phyloP scores from a whole-genome alignment of 1,140 invertebrate genomes.

The Periplaneta americana region DNA sequence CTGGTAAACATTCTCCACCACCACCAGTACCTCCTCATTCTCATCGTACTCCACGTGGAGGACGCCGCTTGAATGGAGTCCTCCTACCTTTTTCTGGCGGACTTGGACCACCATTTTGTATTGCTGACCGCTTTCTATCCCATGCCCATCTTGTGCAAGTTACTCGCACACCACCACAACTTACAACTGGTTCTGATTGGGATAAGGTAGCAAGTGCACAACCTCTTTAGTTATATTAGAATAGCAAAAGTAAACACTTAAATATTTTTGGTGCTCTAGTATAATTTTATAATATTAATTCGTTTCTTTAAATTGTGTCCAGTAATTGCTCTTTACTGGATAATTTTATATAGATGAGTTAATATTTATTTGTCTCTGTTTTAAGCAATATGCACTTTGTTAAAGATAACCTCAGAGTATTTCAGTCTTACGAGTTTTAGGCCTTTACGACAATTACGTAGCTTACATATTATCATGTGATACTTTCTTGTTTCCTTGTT shows the following conservation, averaged over 20 bases:
- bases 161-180: neutral
- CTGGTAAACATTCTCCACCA: conserved; percentile 4
- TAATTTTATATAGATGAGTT: too few species aligned
- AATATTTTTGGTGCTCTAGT: neutral
- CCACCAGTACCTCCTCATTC: neutral
- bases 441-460: too few species aligned
- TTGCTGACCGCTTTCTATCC: neutral
- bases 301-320: too few species aligned
- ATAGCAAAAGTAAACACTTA: neutral
- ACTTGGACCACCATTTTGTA: neutral
- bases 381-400: too few species aligned
- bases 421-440: too few species aligned
- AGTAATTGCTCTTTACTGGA: too few species aligned
- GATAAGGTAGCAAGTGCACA: neutral
- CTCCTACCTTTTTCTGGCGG: neutral
- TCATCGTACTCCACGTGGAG: neutral
- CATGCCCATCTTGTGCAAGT: neutral
- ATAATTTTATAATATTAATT: neutral
- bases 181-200: neutral
- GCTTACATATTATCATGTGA: too few species aligned
- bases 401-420: too few species aligned
- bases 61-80: neutral
- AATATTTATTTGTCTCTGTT: too few species aligned
- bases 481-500: too few species aligned
- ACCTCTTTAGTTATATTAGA: neutral